Evolutionary conservation across 2,888 invertebrate genomes (phyloP).

Genomic region (Dasysyrphus tricinctus): DNA sequence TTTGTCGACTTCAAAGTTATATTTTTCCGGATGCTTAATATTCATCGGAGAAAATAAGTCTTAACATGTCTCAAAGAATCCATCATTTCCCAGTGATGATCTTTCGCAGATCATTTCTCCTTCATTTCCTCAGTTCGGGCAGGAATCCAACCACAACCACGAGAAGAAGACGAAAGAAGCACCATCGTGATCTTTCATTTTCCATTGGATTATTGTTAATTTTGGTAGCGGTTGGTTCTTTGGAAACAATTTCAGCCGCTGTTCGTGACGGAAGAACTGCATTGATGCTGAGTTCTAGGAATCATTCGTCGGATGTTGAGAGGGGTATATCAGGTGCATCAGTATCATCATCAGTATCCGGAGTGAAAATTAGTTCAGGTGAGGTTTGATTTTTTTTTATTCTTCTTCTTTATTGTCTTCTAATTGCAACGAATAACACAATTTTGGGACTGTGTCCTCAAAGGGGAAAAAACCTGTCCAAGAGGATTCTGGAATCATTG

Average conservation of each 20-base stretch:
- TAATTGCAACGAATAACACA: constrained; percentile 32
- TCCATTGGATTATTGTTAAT: constrained; percentile 67
- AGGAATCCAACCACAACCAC: constrained; percentile 24
- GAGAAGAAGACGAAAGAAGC: constrained; percentile 49
- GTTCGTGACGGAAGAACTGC: constrained; percentile 60
- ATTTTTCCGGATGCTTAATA: constrained; percentile 39
- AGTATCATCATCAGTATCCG: constrained; percentile 55
- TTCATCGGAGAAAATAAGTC: constrained; percentile 24
- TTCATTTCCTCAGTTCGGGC: constrained; percentile 16
- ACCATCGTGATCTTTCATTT: constrained; percentile 29
- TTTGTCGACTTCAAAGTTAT: not conserved
- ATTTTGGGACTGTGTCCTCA: constrained; percentile 21
- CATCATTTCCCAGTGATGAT: constrained; percentile 46
- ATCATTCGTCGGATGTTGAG: constrained; percentile 61
- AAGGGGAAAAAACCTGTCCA: constrained; percentile 17
- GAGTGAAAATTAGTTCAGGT: constrained; percentile 73
- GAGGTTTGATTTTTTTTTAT: constrained; percentile 34
- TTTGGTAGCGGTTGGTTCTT: constrained; percentile 52
- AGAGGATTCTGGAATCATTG: constrained; percentile 11
- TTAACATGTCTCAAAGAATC: constrained; percentile 59
- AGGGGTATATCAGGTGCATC: constrained; percentile 67
- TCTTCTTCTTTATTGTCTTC: constrained; percentile 25
- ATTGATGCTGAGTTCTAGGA: constrained; percentile 72
- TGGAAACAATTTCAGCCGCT: constrained; percentile 64
- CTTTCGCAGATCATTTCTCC: constrained; percentile 46